These are phyloP conservation scores for Phragmatobia fuliginosa DNA, from an alignment of 2,888 invertebrate genomes.

Conservation along the genomic window DNA sequence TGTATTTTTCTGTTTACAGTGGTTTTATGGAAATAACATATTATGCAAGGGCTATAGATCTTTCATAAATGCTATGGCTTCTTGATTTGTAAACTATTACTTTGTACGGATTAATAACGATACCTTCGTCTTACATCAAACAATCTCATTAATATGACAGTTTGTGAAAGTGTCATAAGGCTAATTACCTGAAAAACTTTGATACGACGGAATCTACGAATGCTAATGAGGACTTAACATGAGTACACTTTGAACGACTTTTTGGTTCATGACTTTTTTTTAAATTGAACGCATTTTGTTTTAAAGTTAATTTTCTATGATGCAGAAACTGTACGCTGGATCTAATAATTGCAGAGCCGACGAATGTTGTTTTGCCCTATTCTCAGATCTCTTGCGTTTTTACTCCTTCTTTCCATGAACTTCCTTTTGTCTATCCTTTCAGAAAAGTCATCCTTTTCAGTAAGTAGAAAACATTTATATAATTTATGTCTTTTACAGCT, in stretches of 20 bases:
- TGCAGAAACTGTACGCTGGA: too few relatives aligned
- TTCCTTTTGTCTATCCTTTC: too few relatives aligned
- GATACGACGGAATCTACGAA: not conserved
- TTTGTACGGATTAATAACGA: not conserved
- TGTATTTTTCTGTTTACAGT: not conserved
- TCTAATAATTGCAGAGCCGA: too few relatives aligned
- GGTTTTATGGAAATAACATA: not conserved
- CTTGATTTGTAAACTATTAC: not conserved
- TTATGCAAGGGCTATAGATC: not conserved
- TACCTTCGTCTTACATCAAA: not conserved
- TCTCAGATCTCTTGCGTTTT: too few relatives aligned
- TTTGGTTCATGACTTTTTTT: not conserved
- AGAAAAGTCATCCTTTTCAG: too few relatives aligned
- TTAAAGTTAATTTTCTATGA: too few relatives aligned
- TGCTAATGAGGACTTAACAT: not conserved
- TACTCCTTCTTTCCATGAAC: too few relatives aligned
- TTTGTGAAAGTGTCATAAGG: not conserved
- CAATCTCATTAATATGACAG: not conserved
- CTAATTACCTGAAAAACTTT: not conserved
- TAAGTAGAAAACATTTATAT: too few relatives aligned
- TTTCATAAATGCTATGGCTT: not conserved
- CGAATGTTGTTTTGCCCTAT: too few relatives aligned
- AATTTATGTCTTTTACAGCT: too few relatives aligned
- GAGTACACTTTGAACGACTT: not conserved
- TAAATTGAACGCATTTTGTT: too few relatives aligned